A percentile compares a stretch with the other conserved stretches of the same genome.
These are phyloP conservation scores for Reticulitermes lucifugus DNA, from an alignment of 2,888 invertebrate species.

Conservation along the genomic window DNA sequence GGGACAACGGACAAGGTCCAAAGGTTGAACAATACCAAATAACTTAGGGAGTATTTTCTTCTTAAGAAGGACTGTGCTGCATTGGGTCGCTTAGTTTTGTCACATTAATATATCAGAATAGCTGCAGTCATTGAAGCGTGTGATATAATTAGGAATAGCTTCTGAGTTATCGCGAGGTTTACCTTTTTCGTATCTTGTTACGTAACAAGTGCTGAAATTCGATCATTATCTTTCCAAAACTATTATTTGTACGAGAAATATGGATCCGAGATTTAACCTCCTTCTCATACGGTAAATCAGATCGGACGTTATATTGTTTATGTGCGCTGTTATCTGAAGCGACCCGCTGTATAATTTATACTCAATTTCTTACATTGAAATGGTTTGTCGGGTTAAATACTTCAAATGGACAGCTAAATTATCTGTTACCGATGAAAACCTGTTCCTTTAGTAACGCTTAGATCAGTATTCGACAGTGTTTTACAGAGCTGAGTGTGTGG, in stretches of 20 bases:
- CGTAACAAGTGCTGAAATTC: not conserved
- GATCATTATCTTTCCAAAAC: not conserved
- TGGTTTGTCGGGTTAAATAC: conserved; percentile 9
- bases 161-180: no score
- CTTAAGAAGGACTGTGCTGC: no score
- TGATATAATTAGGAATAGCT: no score
- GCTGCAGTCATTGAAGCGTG: not conserved
- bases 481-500: not conserved
- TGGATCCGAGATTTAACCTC: not conserved
- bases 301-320: not conserved
- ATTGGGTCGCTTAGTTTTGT: no score
- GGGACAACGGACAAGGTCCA: no score
- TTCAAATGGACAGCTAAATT: not conserved
- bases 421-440: not conserved
- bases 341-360: not conserved
- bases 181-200: not conserved
- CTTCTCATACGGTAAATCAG: not conserved
- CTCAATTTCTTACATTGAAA: not conserved
- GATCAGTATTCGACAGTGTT: not conserved
- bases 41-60: no score
- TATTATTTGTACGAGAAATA: not conserved
- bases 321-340: not conserved
- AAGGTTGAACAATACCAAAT: no score
- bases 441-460: not conserved
- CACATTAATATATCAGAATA: not conserved